Conservation (phyloP, 2,113 vertebrate species). For the Helogale parvula region DNA sequence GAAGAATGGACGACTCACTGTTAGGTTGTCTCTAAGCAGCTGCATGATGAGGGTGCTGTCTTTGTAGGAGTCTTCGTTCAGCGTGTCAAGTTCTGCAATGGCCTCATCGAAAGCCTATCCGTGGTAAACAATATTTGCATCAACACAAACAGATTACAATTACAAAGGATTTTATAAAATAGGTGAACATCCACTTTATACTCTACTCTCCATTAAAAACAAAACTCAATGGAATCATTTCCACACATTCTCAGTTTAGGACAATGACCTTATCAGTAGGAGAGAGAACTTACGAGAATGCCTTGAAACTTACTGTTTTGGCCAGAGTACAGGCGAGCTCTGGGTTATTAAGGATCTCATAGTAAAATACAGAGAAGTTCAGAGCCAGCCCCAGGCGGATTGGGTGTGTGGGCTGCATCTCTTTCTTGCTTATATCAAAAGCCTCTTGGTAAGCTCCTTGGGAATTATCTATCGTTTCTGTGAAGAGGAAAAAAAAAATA, state of each 20-base stretch:
- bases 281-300: not conserved
- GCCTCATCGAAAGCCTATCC: slow-evolving; percentile 96
- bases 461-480: slow-evolving; percentile 93
- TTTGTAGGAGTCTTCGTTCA: slow-evolving; percentile 99
- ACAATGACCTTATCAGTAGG: not conserved
- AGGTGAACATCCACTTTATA: not conserved
- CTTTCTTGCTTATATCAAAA: slow-evolving; percentile 92
- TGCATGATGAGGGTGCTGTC: slow-evolving; percentile 99
- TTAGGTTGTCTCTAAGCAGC: slow-evolving; percentile 99
- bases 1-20: slow-evolving; percentile 89
- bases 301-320: slow-evolving; percentile 88
- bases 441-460: slow-evolving; percentile 94
- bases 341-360: slow-evolving; percentile 97
- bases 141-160: not conserved
- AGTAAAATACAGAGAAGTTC: slow-evolving; percentile 99
- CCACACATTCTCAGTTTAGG: not conserved
- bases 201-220: not conserved
- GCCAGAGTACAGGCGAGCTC: slow-evolving; percentile 95
- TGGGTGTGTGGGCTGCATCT: slow-evolving; percentile 97
- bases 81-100: slow-evolving; percentile 95
- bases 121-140: not conserved
- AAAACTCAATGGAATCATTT: not conserved
- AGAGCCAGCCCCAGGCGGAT: slow-evolving; percentile 98
- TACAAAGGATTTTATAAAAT: not conserved
- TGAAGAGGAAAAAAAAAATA: not conserved